Percentiles rank a stretch among this genome's conserved stretches.
phyloP scores from a whole-genome alignment of 2,888 invertebrate genomes.

The Oxytorus armatus region DNA sequence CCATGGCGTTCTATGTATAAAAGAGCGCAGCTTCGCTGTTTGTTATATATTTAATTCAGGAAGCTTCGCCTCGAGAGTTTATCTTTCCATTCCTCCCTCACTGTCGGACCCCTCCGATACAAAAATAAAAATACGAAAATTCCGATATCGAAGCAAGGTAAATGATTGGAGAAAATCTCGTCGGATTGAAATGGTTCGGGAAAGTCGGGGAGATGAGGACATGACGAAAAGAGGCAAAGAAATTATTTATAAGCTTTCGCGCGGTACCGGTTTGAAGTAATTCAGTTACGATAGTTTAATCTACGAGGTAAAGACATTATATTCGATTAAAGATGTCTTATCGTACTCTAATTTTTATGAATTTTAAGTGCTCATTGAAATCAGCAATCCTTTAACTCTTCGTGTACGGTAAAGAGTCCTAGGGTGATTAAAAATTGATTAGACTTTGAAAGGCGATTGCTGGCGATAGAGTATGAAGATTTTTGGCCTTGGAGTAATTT shows the following conservation, averaged over 20 bases:
- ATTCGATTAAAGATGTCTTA: neutral
- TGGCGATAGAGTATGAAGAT: no score
- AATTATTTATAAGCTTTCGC: slow-evolving; percentile 46
- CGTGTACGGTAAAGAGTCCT: no score
- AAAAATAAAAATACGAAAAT: slow-evolving; percentile 59
- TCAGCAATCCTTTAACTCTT: neutral
- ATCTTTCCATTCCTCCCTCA: slow-evolving; percentile 41
- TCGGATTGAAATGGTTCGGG: slow-evolving; percentile 54
- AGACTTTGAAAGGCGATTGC: no score
- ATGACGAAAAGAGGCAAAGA: slow-evolving; percentile 51
- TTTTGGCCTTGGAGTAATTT: no score
- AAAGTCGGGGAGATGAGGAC: slow-evolving; percentile 33
- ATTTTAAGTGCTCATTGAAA: neutral
- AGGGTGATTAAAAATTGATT: no score
- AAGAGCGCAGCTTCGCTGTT: slow-evolving; percentile 66
- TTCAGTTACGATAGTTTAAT: slow-evolving; percentile 29
- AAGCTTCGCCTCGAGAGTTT: slow-evolving; percentile 70
- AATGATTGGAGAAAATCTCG: slow-evolving; percentile 58
- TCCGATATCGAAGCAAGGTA: slow-evolving; percentile 56
- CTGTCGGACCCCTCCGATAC: neutral
- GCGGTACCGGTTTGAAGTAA: neutral
- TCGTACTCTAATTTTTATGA: neutral
- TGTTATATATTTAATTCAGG: slow-evolving; percentile 77
- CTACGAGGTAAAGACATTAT: neutral
- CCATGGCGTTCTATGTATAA: slow-evolving; percentile 10